Evolutionary conservation across 2,888 invertebrate species (phyloP).

Genomic region (Anthophora plumipes): DNA sequence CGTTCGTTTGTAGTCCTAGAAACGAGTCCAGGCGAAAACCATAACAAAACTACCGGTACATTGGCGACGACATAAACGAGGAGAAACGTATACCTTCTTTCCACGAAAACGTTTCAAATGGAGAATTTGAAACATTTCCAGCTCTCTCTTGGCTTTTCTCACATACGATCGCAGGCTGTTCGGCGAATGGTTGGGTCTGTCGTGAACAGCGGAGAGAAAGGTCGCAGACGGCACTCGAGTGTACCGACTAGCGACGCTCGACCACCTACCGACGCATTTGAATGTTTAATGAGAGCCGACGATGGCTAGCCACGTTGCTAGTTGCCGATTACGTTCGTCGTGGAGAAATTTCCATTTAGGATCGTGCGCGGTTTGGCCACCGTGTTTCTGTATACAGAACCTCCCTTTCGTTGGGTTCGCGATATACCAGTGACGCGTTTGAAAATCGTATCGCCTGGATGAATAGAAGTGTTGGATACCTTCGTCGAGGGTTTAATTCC

Average conservation of each 20-base stretch:
- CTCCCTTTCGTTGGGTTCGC: constrained; percentile 21
- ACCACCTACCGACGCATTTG: constrained; percentile 58
- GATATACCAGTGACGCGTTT: constrained; percentile 21
- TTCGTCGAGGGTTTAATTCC: constrained; percentile 7
- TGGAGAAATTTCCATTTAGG: constrained; percentile 58
- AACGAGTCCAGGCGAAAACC: constrained; percentile 41
- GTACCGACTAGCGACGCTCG: constrained; percentile 20
- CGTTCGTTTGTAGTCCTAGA: constrained; percentile 37
- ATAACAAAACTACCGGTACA: constrained; percentile 46
- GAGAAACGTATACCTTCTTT: background rate
- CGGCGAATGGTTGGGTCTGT: background rate
- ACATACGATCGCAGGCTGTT: background rate
- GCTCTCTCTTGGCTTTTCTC: background rate
- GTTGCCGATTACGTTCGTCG: constrained; percentile 55
- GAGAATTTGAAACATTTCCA: background rate
- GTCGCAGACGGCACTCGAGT: background rate
- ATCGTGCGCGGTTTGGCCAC: constrained; percentile 2
- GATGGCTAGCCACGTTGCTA: constrained; percentile 48
- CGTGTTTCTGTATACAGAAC: too few relatives aligned
- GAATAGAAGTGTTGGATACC: constrained; percentile 2
- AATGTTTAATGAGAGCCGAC: constrained; percentile 68
- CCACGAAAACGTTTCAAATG: background rate
- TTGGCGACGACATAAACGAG: constrained; percentile 11
- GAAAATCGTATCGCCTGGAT: constrained; percentile 14
- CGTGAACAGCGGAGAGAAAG: constrained; percentile 8